phyloP scores from a whole-genome alignment of 1,140 invertebrate species.

The Drosophila saltans region DNA sequence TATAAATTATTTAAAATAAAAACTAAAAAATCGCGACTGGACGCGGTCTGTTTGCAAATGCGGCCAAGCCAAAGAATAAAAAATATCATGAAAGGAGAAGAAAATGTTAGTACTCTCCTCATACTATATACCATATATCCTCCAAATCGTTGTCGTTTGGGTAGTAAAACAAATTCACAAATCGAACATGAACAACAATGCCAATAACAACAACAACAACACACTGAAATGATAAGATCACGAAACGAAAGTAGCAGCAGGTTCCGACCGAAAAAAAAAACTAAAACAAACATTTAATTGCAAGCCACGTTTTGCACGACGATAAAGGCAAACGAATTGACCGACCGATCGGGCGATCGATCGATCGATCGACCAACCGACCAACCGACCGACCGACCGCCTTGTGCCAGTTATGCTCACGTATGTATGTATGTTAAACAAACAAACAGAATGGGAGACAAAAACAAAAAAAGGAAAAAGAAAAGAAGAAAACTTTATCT shows the following conservation, averaged over 20 bases:
- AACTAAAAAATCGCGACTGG: constrained; percentile 53
- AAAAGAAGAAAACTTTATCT: constrained; percentile 73
- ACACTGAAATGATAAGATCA: constrained; percentile 72
- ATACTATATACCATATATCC: constrained; percentile 1
- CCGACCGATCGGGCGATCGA: constrained; percentile 27
- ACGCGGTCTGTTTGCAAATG: constrained; percentile 79
- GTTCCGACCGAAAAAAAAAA: constrained; percentile 10
- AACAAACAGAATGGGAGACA: constrained; percentile 9
- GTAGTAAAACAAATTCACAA: constrained; percentile 79
- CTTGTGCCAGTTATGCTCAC: constrained; percentile 66
- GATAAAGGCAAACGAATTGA: constrained; percentile 34
- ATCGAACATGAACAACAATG: constrained; percentile 81
- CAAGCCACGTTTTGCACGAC: constrained; percentile 71
- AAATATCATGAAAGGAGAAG: constrained; percentile 71
- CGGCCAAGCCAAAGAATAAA: constrained; percentile 59
- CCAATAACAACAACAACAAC: background rate
- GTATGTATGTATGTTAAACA: constrained; percentile 50
- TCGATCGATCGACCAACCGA: background rate
- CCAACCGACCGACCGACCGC: constrained; percentile 32
- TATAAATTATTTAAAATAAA: constrained; percentile 79
- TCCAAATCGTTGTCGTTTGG: constrained; percentile 23
- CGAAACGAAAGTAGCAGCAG: constrained; percentile 69
- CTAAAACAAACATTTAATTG: constrained; percentile 66
- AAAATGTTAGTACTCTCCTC: background rate
- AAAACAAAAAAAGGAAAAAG: constrained; percentile 16